Conservation (phyloP, 1,140 invertebrate genomes). For the Drosophila cardini region DNA sequence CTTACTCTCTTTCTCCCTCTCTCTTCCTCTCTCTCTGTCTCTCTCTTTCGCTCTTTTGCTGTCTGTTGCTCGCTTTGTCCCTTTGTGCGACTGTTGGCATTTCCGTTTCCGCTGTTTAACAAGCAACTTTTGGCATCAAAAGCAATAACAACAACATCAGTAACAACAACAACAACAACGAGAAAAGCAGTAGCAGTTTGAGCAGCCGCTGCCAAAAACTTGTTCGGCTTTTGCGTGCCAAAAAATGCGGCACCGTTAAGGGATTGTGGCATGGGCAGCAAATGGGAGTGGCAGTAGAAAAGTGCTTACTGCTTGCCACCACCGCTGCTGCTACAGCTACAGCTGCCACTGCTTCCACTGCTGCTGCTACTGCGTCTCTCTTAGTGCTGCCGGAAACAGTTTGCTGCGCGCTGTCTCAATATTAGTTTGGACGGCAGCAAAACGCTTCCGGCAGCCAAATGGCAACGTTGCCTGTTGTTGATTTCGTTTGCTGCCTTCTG, state of each 20-base stretch:
- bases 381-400: slow-evolving; percentile 56
- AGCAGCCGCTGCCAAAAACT: slow-evolving; percentile 66
- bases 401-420: slow-evolving; percentile 65
- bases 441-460: slow-evolving; percentile 77
- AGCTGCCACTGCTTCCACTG: slow-evolving; percentile 1
- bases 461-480: slow-evolving; percentile 57
- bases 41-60: not conserved
- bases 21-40: not conserved
- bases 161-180: slow-evolving; percentile 61
- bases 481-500: slow-evolving; percentile 48
- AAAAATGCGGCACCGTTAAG: slow-evolving; percentile 60
- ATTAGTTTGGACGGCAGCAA: slow-evolving; percentile 78
- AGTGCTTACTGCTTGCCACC: slow-evolving; percentile 11
- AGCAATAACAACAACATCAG: slow-evolving; percentile 58
- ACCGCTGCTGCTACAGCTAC: not conserved
- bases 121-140: slow-evolving; percentile 74
- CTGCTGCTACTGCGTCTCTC: slow-evolving; percentile 17
- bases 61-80: slow-evolving; percentile 43
- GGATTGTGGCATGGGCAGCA: slow-evolving; percentile 18
- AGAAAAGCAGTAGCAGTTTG: not conserved
- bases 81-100: slow-evolving; percentile 79
- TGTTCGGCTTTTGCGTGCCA: slow-evolving; percentile 73
- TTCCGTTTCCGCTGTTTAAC: slow-evolving; percentile 81
- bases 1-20: not conserved
- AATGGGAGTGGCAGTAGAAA: not conserved